These are phyloP conservation scores for Pantala flavescens DNA, from an alignment of 1,140 invertebrate genomes.

Conservation along the genomic window DNA sequence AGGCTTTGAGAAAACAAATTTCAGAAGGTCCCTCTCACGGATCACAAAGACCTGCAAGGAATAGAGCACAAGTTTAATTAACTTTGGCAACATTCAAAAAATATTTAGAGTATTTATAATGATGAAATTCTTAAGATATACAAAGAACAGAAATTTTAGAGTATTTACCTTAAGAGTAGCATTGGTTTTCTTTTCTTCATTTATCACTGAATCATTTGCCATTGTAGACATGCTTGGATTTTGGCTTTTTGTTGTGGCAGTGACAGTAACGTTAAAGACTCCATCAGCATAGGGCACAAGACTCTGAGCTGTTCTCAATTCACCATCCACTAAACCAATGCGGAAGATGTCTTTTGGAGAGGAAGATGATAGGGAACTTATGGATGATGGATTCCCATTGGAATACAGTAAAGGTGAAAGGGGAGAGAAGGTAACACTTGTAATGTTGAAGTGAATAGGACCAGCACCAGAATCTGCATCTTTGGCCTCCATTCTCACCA, in stretches of 20 bases:
- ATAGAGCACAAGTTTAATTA: constrained; percentile 11
- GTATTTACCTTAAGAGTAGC: background rate
- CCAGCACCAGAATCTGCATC: constrained; percentile 56
- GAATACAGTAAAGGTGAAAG: constrained; percentile 41
- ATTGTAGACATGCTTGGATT: constrained; percentile 31
- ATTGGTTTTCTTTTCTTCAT: background rate
- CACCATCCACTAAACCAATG: constrained; percentile 52
- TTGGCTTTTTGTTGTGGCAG: constrained; percentile 32
- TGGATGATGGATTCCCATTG: constrained; percentile 24
- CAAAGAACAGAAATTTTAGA: background rate
- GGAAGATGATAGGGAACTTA: constrained; percentile 28
- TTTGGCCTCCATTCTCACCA: constrained; percentile 52
- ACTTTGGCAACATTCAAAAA: too few species aligned
- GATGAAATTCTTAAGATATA: too few species aligned
- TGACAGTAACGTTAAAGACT: constrained; percentile 48
- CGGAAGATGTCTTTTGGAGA: constrained; percentile 38
- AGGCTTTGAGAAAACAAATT: constrained; percentile 57
- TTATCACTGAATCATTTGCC: constrained; percentile 35
- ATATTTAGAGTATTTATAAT: too few species aligned
- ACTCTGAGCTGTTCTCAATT: constrained; percentile 54
- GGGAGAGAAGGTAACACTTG: constrained; percentile 52
- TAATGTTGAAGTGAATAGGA: constrained; percentile 51
- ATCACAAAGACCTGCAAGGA: constrained; percentile 54
- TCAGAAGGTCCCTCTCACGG: constrained; percentile 59
- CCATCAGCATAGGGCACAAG: constrained; percentile 61